Conservation (phyloP, 2,888 invertebrate species). For the Dromius quadrimaculatus region DNA sequence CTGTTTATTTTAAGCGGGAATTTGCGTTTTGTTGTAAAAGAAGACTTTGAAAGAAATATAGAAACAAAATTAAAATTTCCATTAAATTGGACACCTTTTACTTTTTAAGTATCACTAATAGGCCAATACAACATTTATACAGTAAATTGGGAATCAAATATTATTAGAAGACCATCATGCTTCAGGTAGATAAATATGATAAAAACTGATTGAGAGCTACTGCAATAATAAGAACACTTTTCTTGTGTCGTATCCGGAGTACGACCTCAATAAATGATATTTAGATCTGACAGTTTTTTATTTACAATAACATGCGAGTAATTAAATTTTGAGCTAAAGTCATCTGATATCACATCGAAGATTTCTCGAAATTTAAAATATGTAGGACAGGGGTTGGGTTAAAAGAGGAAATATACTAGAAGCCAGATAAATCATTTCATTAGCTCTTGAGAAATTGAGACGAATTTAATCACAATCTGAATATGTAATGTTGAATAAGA, state of each 20-base stretch:
- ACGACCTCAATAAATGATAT: slow-evolving; percentile 13
- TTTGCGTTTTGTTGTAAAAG: too few species aligned
- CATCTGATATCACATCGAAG: neutral
- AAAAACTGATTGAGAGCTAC: neutral
- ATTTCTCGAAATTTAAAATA: slow-evolving; percentile 2
- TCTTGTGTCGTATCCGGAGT: slow-evolving; percentile 17
- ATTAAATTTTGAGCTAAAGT: slow-evolving; percentile 20
- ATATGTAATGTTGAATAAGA: too few species aligned
- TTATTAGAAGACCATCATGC: neutral
- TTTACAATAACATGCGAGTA: slow-evolving; percentile 11
- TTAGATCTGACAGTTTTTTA: slow-evolving; percentile 13
- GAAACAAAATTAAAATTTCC: slow-evolving; percentile 9
- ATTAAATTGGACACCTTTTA: neutral
- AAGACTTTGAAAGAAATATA: too few species aligned
- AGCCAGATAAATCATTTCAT: too few species aligned
- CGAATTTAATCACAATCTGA: too few species aligned
- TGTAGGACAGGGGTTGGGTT: slow-evolving; percentile 6
- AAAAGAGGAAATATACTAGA: too few species aligned
- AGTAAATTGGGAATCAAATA: too few species aligned
- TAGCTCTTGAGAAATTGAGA: too few species aligned
- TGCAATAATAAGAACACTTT: neutral
- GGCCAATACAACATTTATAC: neutral
- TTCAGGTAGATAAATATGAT: neutral
- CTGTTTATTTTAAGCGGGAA: too few species aligned
- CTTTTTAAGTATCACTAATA: slow-evolving; percentile 1